phyloP scores from a whole-genome alignment of 2,888 invertebrate genomes.

The Zaprionus obscuricornis region DNA sequence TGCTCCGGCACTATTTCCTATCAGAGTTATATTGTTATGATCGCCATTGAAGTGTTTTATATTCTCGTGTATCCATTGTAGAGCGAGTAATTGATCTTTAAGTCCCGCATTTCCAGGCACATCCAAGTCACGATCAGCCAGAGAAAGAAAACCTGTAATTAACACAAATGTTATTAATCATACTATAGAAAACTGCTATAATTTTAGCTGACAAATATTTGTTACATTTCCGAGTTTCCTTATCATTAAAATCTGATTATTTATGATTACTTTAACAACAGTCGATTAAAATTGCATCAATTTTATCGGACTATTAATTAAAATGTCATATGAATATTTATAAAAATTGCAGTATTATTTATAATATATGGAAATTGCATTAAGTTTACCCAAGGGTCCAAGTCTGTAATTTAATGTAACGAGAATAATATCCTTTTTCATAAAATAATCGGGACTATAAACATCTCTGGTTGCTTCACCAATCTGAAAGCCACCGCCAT shows the following conservation, averaged over 20 bases:
- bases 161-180: background rate
- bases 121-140: slow-evolving; percentile 83
- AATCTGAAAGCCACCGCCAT: slow-evolving; percentile 83
- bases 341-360: background rate
- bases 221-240: background rate
- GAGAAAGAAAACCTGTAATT: slow-evolving; percentile 83
- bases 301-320: background rate
- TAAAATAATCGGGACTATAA: slow-evolving; percentile 83
- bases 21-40: slow-evolving; percentile 84
- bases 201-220: too few relatives aligned
- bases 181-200: background rate
- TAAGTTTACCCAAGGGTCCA: slow-evolving; percentile 80
- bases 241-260: background rate
- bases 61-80: slow-evolving; percentile 84
- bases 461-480: slow-evolving; percentile 80
- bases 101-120: slow-evolving; percentile 85
- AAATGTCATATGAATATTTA: background rate
- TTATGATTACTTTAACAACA: background rate
- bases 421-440: slow-evolving; percentile 83
- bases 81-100: slow-evolving; percentile 84
- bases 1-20: slow-evolving; percentile 85
- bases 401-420: slow-evolving; percentile 84
- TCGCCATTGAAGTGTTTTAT: slow-evolving; percentile 84
- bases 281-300: background rate
- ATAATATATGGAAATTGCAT: background rate